Conservation (phyloP, 2,113 vertebrate species). For the Elanus axillaris region DNA sequence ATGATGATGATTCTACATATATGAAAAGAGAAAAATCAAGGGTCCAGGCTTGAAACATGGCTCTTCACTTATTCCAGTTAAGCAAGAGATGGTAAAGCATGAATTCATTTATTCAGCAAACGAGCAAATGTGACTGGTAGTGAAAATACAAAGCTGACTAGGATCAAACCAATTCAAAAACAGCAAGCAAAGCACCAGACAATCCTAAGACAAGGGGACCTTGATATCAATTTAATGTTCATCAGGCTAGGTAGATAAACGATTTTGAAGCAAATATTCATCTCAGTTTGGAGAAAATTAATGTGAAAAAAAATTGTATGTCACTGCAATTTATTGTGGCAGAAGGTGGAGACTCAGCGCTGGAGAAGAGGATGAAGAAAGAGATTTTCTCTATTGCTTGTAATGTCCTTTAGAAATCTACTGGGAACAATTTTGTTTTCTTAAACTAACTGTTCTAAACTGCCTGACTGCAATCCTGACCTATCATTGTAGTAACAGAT, state of each 20-base stretch:
- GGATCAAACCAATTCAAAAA: neutral
- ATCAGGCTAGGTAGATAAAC: neutral
- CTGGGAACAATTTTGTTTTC: conserved; percentile 20
- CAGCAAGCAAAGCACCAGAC: neutral
- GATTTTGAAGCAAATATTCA: neutral
- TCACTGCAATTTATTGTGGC: neutral
- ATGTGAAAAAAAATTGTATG: neutral
- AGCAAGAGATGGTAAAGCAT: neutral
- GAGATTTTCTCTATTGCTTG: conserved; percentile 1
- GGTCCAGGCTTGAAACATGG: neutral
- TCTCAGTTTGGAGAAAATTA: neutral
- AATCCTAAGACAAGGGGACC: neutral
- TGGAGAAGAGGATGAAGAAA: neutral
- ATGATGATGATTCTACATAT: neutral
- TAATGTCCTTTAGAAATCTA: conserved; percentile 9
- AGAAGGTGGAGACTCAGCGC: neutral
- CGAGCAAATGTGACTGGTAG: neutral
- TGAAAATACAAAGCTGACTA: neutral
- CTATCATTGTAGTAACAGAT: conserved; percentile 21
- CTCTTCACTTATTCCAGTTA: neutral
- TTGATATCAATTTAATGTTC: neutral
- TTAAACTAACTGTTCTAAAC: conserved; percentile 14
- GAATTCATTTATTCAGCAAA: neutral
- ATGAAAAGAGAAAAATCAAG: neutral
- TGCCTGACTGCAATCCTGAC: neutral